These are phyloP conservation scores for Calliphora vicina DNA, from an alignment of 1,140 invertebrate species.

Conservation along the genomic window DNA sequence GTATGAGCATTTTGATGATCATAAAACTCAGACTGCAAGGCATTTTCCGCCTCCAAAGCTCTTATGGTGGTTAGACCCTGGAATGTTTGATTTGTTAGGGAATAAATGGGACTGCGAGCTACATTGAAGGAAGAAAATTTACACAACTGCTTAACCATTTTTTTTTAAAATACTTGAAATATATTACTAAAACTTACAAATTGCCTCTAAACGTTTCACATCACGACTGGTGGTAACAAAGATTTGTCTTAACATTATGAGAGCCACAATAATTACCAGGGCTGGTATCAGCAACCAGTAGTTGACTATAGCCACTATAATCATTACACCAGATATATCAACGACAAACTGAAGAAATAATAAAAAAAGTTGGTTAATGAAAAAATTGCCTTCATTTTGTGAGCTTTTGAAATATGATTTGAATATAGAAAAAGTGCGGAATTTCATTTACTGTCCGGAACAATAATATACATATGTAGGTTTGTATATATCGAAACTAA, in stretches of 20 bases:
- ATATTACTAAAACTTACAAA: conserved; percentile 73
- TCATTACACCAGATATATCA: conserved; percentile 71
- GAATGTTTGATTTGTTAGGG: conserved; percentile 81
- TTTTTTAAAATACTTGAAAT: too few relatives aligned
- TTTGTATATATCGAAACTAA: too few relatives aligned
- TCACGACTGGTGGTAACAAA: conserved; percentile 82
- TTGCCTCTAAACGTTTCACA: conserved; percentile 82
- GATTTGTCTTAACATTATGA: conserved; percentile 72
- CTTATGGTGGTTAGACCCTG: conserved; percentile 83
- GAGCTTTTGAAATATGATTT: too few relatives aligned
- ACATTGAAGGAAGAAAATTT: conserved; percentile 44
- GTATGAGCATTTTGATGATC: conserved; percentile 76
- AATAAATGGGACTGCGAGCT: conserved; percentile 83
- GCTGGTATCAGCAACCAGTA: conserved; percentile 81
- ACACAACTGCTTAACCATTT: too few relatives aligned
- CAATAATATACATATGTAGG: too few relatives aligned
- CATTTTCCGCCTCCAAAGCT: conserved; percentile 73
- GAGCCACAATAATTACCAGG: conserved; percentile 71
- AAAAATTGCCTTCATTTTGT: too few relatives aligned
- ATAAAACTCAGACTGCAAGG: conserved; percentile 78
- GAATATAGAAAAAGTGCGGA: too few relatives aligned
- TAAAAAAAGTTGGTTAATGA: background rate
- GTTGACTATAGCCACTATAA: conserved; percentile 80
- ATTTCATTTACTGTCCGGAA: too few relatives aligned
- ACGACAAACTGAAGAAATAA: conserved; percentile 66